Evolutionary conservation across 2,888 invertebrate genomes (phyloP), one percentile per base, ranked within the genome.

Genomic region (Caenorhabditis sp.): DNA sequence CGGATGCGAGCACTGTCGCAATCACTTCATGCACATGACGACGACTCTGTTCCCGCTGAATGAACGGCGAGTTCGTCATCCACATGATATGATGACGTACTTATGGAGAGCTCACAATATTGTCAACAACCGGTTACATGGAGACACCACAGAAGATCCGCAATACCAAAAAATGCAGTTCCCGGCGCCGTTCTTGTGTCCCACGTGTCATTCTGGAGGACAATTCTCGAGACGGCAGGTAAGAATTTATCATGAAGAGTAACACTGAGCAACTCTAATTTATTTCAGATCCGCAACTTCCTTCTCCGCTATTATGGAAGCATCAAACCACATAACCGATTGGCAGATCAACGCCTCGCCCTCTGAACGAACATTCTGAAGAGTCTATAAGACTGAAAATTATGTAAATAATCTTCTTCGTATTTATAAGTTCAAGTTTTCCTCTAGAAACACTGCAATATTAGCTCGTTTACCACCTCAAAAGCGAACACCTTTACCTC

Each of bases 21-120:
- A 95, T 89, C 97, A 99, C 94, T 99, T 99, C 92, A 94, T 95
- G 93, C 94, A 94, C 84, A 97, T 97, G 97, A 95, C 97, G 31
- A 93, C 93, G 1, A 94, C 94, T 24, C 75, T 86, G 24, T 90
- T 92, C 86, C 90, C 90, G 26, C 86, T 92, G 87, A 91, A 85
- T 80, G 90, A 90, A 75, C 87, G 90, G 77, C 82, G 91, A 79
- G 91, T 91, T 2, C 87, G 88, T 47, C 89, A 90, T 79, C 87
- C 89, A 26, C 90, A 91, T 77, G 91, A 92, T 73, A 90, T 88
- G 90, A 87, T 91, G 85, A 90, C 91, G 49, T 92, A 92, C 69
- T 84, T 92, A 49, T 98, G 98, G 98, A 94, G 94, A 89, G 95
- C 96, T 0, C 98, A 98, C 92, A 98, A 98, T 93, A 93, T 95